Evolutionary conservation across 92 coral and sea anemone genomes (phyloP), one percentile per base, ranked within the genome.

Genomic region (Pocillopora meandrina): DNA sequence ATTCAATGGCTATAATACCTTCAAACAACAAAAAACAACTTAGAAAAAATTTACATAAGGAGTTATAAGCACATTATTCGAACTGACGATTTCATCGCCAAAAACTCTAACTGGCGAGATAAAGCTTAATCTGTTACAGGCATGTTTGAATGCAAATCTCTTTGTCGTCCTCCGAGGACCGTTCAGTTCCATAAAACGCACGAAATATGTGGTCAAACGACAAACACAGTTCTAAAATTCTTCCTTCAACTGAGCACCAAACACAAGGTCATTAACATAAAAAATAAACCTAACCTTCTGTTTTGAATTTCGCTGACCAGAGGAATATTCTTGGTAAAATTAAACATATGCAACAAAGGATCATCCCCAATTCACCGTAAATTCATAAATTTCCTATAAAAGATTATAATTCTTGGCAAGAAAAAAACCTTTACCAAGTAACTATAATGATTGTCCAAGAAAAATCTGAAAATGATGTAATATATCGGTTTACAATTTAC

Each of bases 11-110:
- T 65, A 83, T 89, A 86, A 86, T 75, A 77, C 86, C 79, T 56
- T 80, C 79, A 85, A 86, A 89, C 86, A 91, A 91, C 84, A 86
- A 79, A 91, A 84, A 82, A 83, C 91, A 89, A 84, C 83, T 85
- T 61, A 17, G 85, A 71, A 71, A 74, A 82, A 89, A 91, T 92
- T 92, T 94, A 85, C 95, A 94, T 92, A 94, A 81, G 87, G 76
- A 61, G 68, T 60, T 56, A 75, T 80, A 61, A 60, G 71, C 82
- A 69, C 79, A 76, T 82, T 90, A 68, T 77, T 76, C 68, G 57
- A 62, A 77, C 61, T 59, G 72, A 71, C 59, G 87, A 89, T 60
- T 92, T 87, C 59, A 33, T 55, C 86, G 18, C 79, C 65, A 47
- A 64, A 23, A 26, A 31, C 55, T 52, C 34, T 20, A 73, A 5